These are phyloP conservation scores for Thymallus thymallus DNA, from an alignment of 2,113 vertebrate species.

Conservation along the genomic window DNA sequence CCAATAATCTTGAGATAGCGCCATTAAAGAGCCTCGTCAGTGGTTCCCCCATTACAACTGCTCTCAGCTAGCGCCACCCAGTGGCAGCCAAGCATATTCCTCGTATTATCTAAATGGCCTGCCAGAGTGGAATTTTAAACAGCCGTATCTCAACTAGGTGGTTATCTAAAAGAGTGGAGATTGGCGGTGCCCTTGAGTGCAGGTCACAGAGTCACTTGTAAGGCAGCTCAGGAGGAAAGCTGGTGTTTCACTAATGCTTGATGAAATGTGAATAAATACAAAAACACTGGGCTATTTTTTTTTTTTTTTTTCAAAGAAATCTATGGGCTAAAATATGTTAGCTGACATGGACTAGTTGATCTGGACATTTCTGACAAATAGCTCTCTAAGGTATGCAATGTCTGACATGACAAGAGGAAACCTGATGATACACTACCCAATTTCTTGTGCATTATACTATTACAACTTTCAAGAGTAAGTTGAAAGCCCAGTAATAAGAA, in stretches of 20 bases:
- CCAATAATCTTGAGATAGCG: neutral
- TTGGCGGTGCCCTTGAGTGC: neutral
- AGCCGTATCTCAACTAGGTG: neutral
- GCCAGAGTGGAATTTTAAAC: constrained; percentile 1
- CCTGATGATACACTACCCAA: too few species aligned
- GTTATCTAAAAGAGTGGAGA: neutral
- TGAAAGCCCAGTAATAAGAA: too few species aligned
- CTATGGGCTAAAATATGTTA: too few species aligned
- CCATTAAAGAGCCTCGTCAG: neutral
- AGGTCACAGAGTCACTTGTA: neutral
- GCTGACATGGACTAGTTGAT: too few species aligned
- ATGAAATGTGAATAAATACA: neutral
- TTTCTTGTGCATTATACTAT: too few species aligned
- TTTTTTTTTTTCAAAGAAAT: too few species aligned
- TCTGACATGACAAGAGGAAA: too few species aligned
- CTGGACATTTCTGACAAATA: too few species aligned
- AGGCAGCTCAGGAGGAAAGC: constrained; percentile 1
- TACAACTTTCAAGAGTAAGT: too few species aligned
- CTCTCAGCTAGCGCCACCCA: constrained; percentile 2
- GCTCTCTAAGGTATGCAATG: too few species aligned
- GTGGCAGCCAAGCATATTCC: neutral
- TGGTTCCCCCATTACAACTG: neutral
- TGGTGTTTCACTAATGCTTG: neutral
- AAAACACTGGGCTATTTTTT: too few species aligned
- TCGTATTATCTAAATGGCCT: neutral